Conservation (phyloP, 2,888 invertebrate genomes). For the Cataglyphis rosenhaueri region DNA sequence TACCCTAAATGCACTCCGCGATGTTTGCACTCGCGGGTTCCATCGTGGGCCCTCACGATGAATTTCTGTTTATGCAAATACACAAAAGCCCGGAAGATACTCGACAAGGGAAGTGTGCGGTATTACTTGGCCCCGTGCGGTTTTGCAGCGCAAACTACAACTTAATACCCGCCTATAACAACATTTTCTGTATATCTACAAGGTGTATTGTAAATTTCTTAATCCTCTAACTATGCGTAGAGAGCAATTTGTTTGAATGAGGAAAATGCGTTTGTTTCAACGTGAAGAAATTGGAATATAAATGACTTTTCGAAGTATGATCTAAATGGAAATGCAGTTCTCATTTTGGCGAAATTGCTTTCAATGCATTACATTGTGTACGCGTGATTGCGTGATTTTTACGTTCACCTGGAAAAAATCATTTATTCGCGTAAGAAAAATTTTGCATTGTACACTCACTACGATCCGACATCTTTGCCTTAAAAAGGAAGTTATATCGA, state of each 20-base stretch:
- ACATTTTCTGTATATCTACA: neutral
- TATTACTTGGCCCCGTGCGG: neutral
- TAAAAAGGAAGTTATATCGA: slow-evolving; percentile 60
- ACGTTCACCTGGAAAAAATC: neutral
- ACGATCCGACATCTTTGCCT: neutral
- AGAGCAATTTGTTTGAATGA: slow-evolving; percentile 2
- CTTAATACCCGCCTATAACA: slow-evolving; percentile 19
- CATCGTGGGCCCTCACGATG: slow-evolving; percentile 66
- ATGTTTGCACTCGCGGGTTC: slow-evolving; percentile 67
- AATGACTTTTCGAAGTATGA: neutral
- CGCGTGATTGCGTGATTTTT: neutral
- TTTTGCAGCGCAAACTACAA: slow-evolving; percentile 31
- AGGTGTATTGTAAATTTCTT: neutral
- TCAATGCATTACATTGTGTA: neutral
- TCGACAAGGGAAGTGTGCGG: neutral
- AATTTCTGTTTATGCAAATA: slow-evolving; percentile 72
- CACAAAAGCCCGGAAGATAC: slow-evolving; percentile 49
- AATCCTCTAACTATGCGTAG: neutral
- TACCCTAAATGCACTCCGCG: slow-evolving; percentile 64
- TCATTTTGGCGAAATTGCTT: slow-evolving; percentile 7
- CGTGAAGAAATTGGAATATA: slow-evolving; percentile 12
- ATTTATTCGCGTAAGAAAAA: neutral
- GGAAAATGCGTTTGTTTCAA: neutral
- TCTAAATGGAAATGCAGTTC: slow-evolving; percentile 24
- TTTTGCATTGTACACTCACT: neutral